Conservation (phyloP, 2,113 vertebrate genomes). For the Cyanoderma ruficeps region DNA sequence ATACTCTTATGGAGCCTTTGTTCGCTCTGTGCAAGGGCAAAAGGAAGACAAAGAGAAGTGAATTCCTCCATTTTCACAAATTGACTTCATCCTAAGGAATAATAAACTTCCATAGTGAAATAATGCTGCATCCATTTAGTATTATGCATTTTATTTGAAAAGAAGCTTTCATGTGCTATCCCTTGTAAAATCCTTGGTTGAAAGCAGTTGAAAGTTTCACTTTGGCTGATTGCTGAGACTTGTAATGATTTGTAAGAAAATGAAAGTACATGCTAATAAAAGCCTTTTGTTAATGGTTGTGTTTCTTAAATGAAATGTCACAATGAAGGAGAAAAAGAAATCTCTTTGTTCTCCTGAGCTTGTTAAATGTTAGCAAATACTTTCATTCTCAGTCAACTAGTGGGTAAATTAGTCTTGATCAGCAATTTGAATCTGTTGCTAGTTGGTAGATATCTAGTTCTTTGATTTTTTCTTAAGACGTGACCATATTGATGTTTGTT, state of each 20-base stretch:
- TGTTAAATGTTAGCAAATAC: background rate
- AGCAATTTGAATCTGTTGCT: background rate
- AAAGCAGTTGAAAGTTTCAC: background rate
- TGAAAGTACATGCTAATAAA: background rate
- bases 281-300: background rate
- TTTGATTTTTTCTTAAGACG: background rate
- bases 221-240: background rate
- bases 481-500: background rate
- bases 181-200: background rate
- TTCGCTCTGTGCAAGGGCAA: background rate
- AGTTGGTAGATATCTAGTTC: background rate
- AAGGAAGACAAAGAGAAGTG: background rate
- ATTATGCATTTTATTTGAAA: background rate
- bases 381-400: background rate
- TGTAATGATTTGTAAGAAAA: background rate
- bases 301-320: background rate
- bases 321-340: background rate
- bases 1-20: background rate
- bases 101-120: background rate
- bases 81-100: background rate
- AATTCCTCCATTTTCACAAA: background rate
- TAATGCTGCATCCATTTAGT: background rate
- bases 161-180: background rate
- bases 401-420: background rate
- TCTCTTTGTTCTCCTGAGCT: background rate